Evolutionary conservation across 2,888 invertebrate species (phyloP).

Genomic region (Diarsia brunnea): DNA sequence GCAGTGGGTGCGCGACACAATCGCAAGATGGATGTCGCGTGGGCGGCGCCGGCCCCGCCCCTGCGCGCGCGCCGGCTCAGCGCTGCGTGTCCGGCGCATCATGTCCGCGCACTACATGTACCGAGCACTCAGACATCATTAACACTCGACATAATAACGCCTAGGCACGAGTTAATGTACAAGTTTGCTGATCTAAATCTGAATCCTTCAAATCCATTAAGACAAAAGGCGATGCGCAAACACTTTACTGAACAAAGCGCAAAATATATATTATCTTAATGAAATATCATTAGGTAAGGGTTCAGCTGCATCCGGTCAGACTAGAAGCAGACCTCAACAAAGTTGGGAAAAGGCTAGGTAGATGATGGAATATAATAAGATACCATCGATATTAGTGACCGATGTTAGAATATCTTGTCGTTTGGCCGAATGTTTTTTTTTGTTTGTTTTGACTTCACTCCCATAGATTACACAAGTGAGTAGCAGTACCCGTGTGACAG

Average conservation of each 20-base stretch:
- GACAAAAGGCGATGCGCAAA: background rate
- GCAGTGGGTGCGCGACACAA: conserved; percentile 55
- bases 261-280: background rate
- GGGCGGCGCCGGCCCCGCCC: conserved; percentile 64
- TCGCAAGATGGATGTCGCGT: conserved; percentile 59
- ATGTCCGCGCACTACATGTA: conserved; percentile 8
- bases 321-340: no score
- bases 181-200: background rate
- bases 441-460: background rate
- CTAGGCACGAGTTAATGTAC: background rate
- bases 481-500: no score
- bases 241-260: background rate
- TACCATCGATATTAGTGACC: no score
- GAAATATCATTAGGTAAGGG: background rate
- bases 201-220: no score
- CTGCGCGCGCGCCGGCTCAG: conserved; percentile 45
- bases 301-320: no score
- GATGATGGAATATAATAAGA: no score
- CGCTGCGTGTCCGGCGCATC: conserved; percentile 17
- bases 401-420: no score
- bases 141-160: background rate
- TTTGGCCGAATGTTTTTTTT: background rate
- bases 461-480: background rate
- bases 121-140: conserved; percentile 21
- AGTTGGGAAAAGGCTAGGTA: no score